phyloP scores from a whole-genome alignment of 2,797 vertebrate species.

The Catamblyrhynchus diadema region DNA sequence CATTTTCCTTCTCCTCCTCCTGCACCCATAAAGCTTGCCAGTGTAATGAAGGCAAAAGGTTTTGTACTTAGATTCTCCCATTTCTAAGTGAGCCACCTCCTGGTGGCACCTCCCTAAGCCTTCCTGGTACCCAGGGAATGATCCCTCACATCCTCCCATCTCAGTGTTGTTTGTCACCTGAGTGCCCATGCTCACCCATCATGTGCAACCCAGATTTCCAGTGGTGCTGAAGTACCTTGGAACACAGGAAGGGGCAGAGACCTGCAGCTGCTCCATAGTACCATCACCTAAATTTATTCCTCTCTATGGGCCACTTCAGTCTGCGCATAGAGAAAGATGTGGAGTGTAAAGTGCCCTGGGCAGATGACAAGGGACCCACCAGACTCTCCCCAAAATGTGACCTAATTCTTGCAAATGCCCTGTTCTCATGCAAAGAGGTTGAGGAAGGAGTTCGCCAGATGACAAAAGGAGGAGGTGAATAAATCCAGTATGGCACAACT shows the following conservation, averaged over 20 bases:
- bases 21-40: background rate
- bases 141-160: background rate
- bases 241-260: background rate
- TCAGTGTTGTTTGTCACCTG: background rate
- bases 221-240: background rate
- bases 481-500: background rate
- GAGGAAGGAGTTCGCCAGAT: background rate
- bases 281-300: background rate
- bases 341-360: background rate
- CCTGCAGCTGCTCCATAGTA: background rate
- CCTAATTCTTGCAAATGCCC: background rate
- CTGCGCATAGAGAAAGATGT: accelerated
- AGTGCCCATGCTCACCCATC: background rate
- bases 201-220: accelerated
- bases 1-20: accelerated
- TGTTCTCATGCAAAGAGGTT: accelerated
- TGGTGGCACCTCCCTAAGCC: background rate
- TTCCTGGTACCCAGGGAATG: background rate
- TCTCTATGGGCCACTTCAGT: accelerated
- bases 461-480: background rate
- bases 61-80: background rate
- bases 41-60: background rate
- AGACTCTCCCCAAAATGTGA: background rate
- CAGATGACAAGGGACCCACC: background rate
- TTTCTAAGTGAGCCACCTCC: background rate